These are phyloP conservation scores for Dolichotis patagonum DNA, from an alignment of 2,113 vertebrate genomes.

Conservation along the genomic window DNA sequence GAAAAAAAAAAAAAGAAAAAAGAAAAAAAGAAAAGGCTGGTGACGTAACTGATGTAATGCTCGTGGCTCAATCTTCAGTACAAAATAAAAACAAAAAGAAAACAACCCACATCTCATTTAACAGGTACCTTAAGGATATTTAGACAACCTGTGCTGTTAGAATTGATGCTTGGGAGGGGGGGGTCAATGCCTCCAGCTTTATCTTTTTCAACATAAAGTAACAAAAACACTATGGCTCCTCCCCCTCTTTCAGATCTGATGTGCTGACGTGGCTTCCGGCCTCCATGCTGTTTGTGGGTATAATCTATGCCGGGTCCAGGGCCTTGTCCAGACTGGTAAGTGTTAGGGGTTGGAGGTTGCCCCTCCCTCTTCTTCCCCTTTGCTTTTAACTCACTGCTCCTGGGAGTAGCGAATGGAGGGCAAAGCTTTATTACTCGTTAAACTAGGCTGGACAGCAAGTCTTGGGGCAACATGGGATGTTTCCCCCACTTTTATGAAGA, in stretches of 20 bases:
- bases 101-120: neutral
- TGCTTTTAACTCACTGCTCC: neutral
- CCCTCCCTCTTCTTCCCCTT: neutral
- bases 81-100: neutral
- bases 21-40: neutral
- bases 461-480: neutral
- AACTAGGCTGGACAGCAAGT: neutral
- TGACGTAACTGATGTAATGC: neutral
- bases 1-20: too few species aligned
- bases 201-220: constrained; percentile 30
- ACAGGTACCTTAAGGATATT: neutral
- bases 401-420: neutral
- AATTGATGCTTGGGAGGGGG: neutral
- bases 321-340: constrained; percentile 94
- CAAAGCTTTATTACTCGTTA: neutral
- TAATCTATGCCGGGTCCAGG: constrained; percentile 96
- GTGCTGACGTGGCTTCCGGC: constrained; percentile 93
- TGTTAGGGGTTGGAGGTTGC: constrained; percentile 4
- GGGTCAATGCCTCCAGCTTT: neutral
- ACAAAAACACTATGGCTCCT: constrained; percentile 52
- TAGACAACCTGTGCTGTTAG: neutral
- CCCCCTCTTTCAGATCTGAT: constrained; percentile 88
- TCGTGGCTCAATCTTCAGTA: neutral
- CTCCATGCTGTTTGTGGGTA: constrained; percentile 93
- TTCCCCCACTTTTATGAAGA: neutral